Evolutionary conservation across 2,888 invertebrate species (phyloP), one percentile per base, ranked within the genome.

Genomic region (Limnephilus lunatus): DNA sequence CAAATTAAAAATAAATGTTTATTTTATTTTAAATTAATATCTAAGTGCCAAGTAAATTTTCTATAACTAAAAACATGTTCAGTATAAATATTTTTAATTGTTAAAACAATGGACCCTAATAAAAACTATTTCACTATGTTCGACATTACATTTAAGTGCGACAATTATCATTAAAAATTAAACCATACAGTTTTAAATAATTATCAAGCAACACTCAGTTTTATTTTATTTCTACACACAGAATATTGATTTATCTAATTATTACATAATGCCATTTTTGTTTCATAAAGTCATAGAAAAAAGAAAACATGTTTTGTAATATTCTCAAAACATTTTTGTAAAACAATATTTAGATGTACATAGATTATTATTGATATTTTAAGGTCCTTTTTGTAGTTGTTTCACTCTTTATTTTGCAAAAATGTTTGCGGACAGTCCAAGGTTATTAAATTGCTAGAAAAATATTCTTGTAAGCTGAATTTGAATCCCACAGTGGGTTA

Each of bases 251-350:
- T 83, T 83, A 68, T 25, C 53, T 68, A 68, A 68, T 68, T 83
- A 30, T 32, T 44, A 44, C 12, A 44, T 83, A 25, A 83, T 83
- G 83, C 83, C 83, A 32, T 83, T 83, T 83, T 88, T 15, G n/a
- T 88, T 68, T 68, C 11, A 88, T 48, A 88, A 88, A 88, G 53
- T 88, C 32, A 15, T 88, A 48, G 53, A 88, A 88, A 88, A 88
- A 88, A 68, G 32, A 88, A 88, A 35, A 35, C 39, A 48, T 30
- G n/a, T 90, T 90, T 30, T 19, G 44, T n/a, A 82, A 80, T 19
- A 89, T 89, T 89, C 68, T 89, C 39, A 90, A 82, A 90, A 35
- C 44, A 30, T 19, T 44, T 83, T 85, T 30, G 3, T 85, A 80
- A 80, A 39, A 39, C 35, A 68, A 32, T 25, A 3, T 68, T 31